These are phyloP conservation scores for Tigriopus japonicus DNA, from an alignment of 1,140 invertebrate genomes.

Conservation along the genomic window DNA sequence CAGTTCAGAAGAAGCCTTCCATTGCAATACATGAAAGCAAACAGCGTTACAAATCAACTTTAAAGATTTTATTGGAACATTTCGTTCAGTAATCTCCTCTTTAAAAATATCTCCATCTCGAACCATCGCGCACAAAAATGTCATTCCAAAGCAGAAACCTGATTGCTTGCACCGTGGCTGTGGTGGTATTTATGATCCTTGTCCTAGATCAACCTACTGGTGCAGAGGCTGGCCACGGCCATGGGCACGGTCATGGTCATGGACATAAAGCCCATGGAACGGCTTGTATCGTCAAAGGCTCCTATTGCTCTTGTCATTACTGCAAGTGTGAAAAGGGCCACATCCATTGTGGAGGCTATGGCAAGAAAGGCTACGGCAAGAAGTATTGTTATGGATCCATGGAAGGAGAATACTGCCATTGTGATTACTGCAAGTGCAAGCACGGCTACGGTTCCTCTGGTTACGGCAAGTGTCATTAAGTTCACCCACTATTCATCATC, in stretches of 20 bases:
- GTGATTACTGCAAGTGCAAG: conserved; percentile 7
- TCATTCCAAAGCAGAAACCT: no score
- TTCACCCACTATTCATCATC: no score
- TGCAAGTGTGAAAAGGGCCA: background rate
- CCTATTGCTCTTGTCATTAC: background rate
- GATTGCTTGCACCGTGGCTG: no score
- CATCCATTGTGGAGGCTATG: background rate
- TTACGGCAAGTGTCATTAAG: background rate
- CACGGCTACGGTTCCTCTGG: background rate
- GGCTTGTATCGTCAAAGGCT: conserved; percentile 5
- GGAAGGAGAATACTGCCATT: conserved; percentile 6
- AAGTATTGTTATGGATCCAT: conserved; percentile 4
- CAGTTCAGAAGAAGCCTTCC: no score
- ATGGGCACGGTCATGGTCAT: background rate
- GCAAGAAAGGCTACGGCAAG: background rate
- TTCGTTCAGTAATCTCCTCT: no score
- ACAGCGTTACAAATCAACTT: no score
- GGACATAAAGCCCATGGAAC: background rate
- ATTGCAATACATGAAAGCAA: no score
- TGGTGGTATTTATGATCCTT: no score
- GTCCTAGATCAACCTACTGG: no score
- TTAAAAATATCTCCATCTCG: no score
- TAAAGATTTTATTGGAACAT: no score
- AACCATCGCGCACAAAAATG: no score
- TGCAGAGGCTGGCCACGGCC: background rate